Base-by-base conservation (phyloP, 2,797 vertebrate genomes). In the Lithobates pipiens region DNA sequence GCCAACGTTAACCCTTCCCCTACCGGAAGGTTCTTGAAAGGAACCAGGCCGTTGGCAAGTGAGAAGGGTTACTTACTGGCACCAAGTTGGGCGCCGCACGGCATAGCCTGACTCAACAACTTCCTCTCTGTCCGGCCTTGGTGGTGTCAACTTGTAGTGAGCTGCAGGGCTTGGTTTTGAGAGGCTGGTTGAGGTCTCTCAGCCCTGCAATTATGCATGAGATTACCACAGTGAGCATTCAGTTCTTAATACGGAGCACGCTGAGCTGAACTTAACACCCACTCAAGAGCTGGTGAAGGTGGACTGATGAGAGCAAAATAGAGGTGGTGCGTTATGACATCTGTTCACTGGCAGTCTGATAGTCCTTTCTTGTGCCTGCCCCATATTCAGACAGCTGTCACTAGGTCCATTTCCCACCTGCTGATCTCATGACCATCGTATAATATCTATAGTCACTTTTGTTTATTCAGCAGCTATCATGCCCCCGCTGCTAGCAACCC, bases 131-230 rank as follows among this genome's bases (percentile, higher is more conserved):
- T 95, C 92, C 92, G 94, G 96, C 96, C 93, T 95, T 96, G 96
- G 96, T 96, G 98, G 96, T 96, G 96, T 98, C 96, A 96, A 96
- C 94, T 87, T 94, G 94, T 97, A 98, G 96, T 96, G 95, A 97
- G 96, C 95, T 98, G 92, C 97, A 97, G 95, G 94, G 95, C 96
- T 95, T 96, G 95, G 94, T 96, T 96, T 91, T 44, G 61, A 84
- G 63, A 76, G 81, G 81, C 68, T 83, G 76, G 65, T 42, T 39
- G 94, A 96, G 95, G 95, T 95, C 94, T 92, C 88, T 93, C 93
- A 91, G 93, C 94, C 89, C 95, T 94, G 94, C 95, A 94, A 93
- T 10, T 97, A 96, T 98, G 97, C 97, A 99, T 99, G 97, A 93
- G 93, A 91, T 93, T 97, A 96, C 96, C 93, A 93, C 95, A 91